phyloP scores from a whole-genome alignment of 1,140 invertebrate species.

The Scylla paramamosain region DNA sequence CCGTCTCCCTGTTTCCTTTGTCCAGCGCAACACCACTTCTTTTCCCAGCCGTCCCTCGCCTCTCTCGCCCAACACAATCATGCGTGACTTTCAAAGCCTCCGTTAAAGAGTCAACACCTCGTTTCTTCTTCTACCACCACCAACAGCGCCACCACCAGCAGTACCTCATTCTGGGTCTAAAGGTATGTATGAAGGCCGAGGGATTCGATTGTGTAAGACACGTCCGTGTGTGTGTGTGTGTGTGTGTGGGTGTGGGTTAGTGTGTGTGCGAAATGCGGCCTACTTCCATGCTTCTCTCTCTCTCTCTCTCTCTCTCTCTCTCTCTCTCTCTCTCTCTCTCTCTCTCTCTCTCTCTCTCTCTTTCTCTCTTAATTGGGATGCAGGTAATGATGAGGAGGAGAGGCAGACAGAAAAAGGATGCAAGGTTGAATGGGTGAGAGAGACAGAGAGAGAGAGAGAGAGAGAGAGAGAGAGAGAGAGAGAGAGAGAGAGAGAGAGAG shows the following conservation, averaged over 20 bases:
- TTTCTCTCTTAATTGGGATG: neutral
- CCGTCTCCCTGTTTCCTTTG: neutral
- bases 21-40: neutral
- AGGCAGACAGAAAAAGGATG: neutral
- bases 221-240: neutral
- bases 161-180: no score
- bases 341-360: slow-evolving; percentile 6
- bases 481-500: no score
- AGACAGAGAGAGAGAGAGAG: neutral
- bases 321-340: slow-evolving; percentile 20
- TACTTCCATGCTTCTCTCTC: neutral
- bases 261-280: neutral
- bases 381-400: neutral
- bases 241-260: no score
- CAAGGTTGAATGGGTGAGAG: neutral
- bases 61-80: neutral
- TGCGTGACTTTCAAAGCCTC: neutral
- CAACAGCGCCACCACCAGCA: neutral
- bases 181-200: neutral
- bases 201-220: neutral
- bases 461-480: neutral
- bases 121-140: neutral
- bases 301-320: slow-evolving; percentile 20
- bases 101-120: slow-evolving; percentile 11
- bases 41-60: neutral